Evolutionary conservation across 2,113 vertebrate genomes (phyloP).

Genomic region (Epinephelus lanceolatus): DNA sequence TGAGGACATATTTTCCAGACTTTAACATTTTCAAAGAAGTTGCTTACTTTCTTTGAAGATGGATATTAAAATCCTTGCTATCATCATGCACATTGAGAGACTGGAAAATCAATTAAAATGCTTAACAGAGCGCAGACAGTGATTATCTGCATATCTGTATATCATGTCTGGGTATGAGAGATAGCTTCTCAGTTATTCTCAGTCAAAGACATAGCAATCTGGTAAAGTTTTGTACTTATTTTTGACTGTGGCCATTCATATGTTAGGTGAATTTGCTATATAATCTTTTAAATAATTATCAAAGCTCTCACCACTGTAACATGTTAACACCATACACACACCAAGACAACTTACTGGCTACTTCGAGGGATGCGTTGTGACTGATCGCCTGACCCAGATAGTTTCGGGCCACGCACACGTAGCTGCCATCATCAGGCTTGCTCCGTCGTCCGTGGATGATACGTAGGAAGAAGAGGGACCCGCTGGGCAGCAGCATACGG

Average conservation of each 20-base stretch:
- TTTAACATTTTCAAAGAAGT: constrained; percentile 6
- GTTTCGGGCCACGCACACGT: constrained; percentile 95
- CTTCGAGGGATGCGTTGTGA: constrained; percentile 97
- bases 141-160: constrained; percentile 10
- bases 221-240: background rate
- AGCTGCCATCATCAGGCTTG: constrained; percentile 93
- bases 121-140: constrained; percentile 14
- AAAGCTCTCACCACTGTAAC: background rate
- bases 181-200: constrained; percentile 5
- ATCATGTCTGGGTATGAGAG: constrained; percentile 17
- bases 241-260: background rate
- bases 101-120: constrained; percentile 36
- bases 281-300: background rate
- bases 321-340: background rate
- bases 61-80: constrained; percentile 19
- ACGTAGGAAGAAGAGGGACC: constrained; percentile 94
- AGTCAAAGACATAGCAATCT: background rate
- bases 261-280: too few species aligned
- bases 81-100: constrained; percentile 14
- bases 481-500: constrained; percentile 86
- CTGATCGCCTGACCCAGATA: constrained; percentile 96
- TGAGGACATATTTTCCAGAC: constrained; percentile 8
- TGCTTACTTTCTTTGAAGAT: constrained; percentile 41
- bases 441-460: constrained; percentile 94
- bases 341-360: constrained; percentile 91